Conservation (phyloP, 2,888 invertebrate species). For the Ophion costatus region DNA sequence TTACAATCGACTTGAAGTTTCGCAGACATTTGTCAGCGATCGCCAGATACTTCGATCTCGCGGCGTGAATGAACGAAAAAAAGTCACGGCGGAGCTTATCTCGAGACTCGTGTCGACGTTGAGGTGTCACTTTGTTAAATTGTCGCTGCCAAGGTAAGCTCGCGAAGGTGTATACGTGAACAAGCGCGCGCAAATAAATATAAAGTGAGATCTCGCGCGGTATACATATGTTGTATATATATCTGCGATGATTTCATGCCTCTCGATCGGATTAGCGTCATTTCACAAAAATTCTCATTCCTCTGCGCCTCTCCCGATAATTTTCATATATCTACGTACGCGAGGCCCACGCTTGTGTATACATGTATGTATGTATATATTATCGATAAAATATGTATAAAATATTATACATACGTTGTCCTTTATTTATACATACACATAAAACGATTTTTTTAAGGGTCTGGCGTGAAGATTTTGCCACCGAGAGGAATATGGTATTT, state of each 20-base stretch:
- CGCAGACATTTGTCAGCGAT: slow-evolving; percentile 1
- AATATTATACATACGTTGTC: no score
- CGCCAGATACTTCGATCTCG: not conserved
- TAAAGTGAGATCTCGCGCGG: slow-evolving; percentile 11
- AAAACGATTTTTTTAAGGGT: no score
- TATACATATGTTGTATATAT: no score
- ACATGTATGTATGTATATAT: no score
- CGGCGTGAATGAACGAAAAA: slow-evolving; percentile 8
- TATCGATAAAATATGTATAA: no score
- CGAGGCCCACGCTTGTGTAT: not conserved
- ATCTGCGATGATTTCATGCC: slow-evolving; percentile 12
- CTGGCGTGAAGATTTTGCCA: no score
- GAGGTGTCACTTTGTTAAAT: slow-evolving; percentile 51
- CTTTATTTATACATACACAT: no score
- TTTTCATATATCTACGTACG: slow-evolving; percentile 23
- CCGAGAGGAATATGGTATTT: no score
- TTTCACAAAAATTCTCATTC: slow-evolving; percentile 43
- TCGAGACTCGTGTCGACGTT: slow-evolving; percentile 39
- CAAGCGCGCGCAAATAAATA: not conserved
- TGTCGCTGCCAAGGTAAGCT: slow-evolving; percentile 20
- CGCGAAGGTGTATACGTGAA: slow-evolving; percentile 7
- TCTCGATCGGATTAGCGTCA: slow-evolving; percentile 58
- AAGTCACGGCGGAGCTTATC: slow-evolving; percentile 35
- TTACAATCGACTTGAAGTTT: no score
- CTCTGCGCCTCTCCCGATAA: slow-evolving; percentile 10